Evolutionary conservation across 2,113 vertebrate genomes (phyloP).

Genomic region (Tonatia bakeri): DNA sequence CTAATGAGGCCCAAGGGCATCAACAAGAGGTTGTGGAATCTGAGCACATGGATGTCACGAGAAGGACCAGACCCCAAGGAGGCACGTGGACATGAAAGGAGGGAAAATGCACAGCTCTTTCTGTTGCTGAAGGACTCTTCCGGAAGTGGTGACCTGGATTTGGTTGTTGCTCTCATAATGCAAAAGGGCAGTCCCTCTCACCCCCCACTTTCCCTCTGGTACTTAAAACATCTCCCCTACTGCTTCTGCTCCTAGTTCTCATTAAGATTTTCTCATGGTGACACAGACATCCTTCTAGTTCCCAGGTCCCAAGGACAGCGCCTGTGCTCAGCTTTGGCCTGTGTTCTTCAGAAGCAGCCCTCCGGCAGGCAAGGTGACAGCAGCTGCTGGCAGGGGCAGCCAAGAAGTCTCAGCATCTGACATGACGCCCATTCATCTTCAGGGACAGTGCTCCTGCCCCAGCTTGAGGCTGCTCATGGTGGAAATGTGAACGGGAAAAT

Average conservation of each 20-base stretch:
- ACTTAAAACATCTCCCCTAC: neutral
- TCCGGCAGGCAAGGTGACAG: constrained; percentile 35
- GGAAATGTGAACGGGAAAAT: neutral
- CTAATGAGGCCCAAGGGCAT: neutral
- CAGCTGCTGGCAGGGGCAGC: neutral
- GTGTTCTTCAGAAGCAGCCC: constrained; percentile 31
- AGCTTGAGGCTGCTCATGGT: neutral
- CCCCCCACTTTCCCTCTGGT: neutral
- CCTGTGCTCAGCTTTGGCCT: neutral
- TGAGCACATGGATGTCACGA: neutral
- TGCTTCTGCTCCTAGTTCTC: neutral
- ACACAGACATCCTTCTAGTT: neutral
- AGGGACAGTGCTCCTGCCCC: neutral
- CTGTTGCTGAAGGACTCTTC: neutral
- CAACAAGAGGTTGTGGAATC: neutral
- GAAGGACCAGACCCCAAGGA: fast-evolving
- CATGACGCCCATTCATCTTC: neutral
- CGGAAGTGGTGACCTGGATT: neutral
- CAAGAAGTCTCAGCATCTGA: neutral
- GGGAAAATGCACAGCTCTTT: fast-evolving
- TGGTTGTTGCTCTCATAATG: neutral
- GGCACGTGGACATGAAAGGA: too few relatives aligned
- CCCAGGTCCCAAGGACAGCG: fast-evolving
- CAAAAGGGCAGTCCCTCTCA: neutral
- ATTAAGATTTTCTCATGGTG: neutral